A percentile compares a stretch with the other conserved stretches of the same genome.
Evolutionary conservation across 1,140 invertebrate genomes (phyloP).

Genomic region (Leptinotarsa lineolata): DNA sequence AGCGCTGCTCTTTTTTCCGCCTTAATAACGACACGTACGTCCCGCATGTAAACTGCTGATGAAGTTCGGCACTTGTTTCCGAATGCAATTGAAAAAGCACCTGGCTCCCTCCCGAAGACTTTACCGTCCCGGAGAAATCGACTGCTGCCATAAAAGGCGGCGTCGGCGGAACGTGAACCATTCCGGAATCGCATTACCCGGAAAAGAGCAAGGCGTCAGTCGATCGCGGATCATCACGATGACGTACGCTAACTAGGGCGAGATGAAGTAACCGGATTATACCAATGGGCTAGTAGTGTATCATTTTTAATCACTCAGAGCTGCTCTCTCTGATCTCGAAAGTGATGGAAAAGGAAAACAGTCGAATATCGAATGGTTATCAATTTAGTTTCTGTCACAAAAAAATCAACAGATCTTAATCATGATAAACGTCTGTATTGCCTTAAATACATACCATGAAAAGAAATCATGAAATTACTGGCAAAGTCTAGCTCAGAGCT

Average conservation of each 20-base stretch:
- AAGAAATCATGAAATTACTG: no score
- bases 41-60: slow-evolving; percentile 35
- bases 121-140: slow-evolving; percentile 19
- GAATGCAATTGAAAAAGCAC: slow-evolving; percentile 31
- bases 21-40: slow-evolving; percentile 23
- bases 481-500: no score
- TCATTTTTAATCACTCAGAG: no score
- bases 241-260: not conserved
- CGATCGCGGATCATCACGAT: not conserved
- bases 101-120: not conserved
- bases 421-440: no score
- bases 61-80: slow-evolving; percentile 30
- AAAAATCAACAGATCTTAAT: no score
- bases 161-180: slow-evolving; percentile 34
- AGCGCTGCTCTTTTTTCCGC: not conserved
- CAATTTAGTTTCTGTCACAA: no score
- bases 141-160: slow-evolving; percentile 28
- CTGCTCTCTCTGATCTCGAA: no score
- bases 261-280: no score
- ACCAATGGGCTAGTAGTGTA: no score
- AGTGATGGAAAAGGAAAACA: no score
- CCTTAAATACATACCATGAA: no score
- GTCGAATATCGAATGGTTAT: no score
- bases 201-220: not conserved
- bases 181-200: slow-evolving; percentile 28